phyloP scores from a whole-genome alignment of 2,113 vertebrate genomes.

The Corythaeola cristata region DNA sequence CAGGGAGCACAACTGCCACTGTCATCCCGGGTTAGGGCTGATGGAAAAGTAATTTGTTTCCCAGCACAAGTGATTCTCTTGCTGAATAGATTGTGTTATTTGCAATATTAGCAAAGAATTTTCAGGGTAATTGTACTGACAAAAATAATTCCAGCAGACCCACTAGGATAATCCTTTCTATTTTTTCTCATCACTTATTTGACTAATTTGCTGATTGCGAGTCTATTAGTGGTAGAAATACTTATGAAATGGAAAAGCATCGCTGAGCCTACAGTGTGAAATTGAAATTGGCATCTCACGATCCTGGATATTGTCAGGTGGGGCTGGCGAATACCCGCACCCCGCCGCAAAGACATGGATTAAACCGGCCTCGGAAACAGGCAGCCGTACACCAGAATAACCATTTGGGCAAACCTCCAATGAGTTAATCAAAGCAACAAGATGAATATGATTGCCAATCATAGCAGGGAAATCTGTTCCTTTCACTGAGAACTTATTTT shows the following conservation, averaged over 20 bases:
- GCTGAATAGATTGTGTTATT: slow-evolving; percentile 65
- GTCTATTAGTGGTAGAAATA: slow-evolving; percentile 50
- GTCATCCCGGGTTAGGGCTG: slow-evolving; percentile 66
- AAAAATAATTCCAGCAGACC: slow-evolving; percentile 61
- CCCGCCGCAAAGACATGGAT: not conserved
- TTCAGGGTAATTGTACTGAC: slow-evolving; percentile 65
- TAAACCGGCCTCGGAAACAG: not conserved
- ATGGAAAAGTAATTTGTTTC: slow-evolving; percentile 71
- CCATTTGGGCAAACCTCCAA: slow-evolving; percentile 13
- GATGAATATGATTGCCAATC: slow-evolving; percentile 58
- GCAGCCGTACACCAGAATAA: slow-evolving; percentile 22
- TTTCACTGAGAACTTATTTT: slow-evolving; percentile 16
- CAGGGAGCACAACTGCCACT: slow-evolving; percentile 58
- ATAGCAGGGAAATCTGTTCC: slow-evolving; percentile 26
- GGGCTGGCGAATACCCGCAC: not conserved
- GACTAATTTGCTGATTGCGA: slow-evolving; percentile 63
- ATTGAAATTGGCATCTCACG: slow-evolving; percentile 14
- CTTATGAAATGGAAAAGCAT: slow-evolving; percentile 42
- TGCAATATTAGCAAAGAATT: slow-evolving; percentile 64
- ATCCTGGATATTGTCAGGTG: slow-evolving; percentile 2
- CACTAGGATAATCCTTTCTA: slow-evolving; percentile 48
- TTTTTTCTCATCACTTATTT: slow-evolving; percentile 46
- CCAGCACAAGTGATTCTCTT: slow-evolving; percentile 47
- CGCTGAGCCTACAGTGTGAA: slow-evolving; percentile 18
- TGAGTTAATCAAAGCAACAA: slow-evolving; percentile 18